These are phyloP conservation scores for Procambarus clarkii DNA, from an alignment of 1,140 invertebrate species.

Conservation along the genomic window DNA sequence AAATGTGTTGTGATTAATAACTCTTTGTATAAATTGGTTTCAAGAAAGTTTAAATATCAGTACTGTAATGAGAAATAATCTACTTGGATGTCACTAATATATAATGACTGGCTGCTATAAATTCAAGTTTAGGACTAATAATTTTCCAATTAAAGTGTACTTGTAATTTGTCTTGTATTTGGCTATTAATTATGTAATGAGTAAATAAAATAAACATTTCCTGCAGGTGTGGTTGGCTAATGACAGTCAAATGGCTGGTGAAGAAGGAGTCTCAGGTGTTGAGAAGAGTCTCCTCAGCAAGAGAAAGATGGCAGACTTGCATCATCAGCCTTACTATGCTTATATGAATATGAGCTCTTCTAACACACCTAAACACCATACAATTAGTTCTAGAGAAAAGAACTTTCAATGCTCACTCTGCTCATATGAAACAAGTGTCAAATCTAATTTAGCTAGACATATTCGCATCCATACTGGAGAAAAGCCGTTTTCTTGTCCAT, in stretches of 20 bases:
- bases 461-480: constrained; percentile 40
- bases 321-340: neutral
- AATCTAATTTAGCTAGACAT: constrained; percentile 26
- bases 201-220: constrained; percentile 37
- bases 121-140: neutral
- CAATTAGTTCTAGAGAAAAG: neutral
- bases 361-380: neutral
- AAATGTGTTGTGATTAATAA: too few relatives aligned
- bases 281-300: constrained; percentile 10
- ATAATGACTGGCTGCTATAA: too few relatives aligned
- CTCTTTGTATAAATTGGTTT: too few relatives aligned
- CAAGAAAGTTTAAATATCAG: too few relatives aligned
- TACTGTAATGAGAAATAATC: too few relatives aligned
- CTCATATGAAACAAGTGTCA: constrained; percentile 34
- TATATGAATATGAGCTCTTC: neutral
- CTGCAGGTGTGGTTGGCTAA: constrained; percentile 50
- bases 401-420: constrained; percentile 17
- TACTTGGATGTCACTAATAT: too few relatives aligned
- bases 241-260: constrained; percentile 23
- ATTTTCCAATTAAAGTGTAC: neutral
- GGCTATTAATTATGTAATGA: neutral
- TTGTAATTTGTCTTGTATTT: neutral
- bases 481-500: constrained; percentile 42
- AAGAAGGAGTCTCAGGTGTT: constrained; percentile 13
- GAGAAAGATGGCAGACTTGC: constrained; percentile 24